Conservation (phyloP, 2,888 invertebrate species). For the Busseola fusca region DNA sequence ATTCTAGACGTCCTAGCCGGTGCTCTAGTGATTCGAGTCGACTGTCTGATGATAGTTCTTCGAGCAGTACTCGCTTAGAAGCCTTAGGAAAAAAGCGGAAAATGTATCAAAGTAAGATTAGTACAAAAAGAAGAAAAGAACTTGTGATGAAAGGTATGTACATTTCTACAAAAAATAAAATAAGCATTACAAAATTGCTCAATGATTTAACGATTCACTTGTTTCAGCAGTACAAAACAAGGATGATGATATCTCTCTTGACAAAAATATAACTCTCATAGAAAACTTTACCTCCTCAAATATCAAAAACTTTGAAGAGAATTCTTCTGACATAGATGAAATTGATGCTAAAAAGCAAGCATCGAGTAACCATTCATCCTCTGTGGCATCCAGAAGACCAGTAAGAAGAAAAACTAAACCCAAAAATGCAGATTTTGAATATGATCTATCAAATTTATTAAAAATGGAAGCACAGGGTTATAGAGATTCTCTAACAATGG, state of each 20-base stretch:
- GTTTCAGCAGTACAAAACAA: slow-evolving; percentile 74
- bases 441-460: slow-evolving; percentile 90
- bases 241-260: slow-evolving; percentile 66
- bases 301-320: slow-evolving; percentile 81
- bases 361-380: slow-evolving; percentile 57
- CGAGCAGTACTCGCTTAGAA: slow-evolving; percentile 77
- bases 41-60: slow-evolving; percentile 84
- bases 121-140: slow-evolving; percentile 75
- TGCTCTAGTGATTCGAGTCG: slow-evolving; percentile 86
- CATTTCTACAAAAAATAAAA: not conserved
- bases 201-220: slow-evolving; percentile 19
- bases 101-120: slow-evolving; percentile 68
- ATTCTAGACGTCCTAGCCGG: slow-evolving; percentile 81
- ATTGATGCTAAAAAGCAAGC: slow-evolving; percentile 70
- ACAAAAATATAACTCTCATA: slow-evolving; percentile 62
- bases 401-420: slow-evolving; percentile 91
- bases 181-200: not conserved
- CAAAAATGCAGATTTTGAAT: slow-evolving; percentile 92
- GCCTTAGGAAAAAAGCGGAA: slow-evolving; percentile 78
- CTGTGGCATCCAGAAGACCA: slow-evolving; percentile 87
- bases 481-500: slow-evolving; percentile 76
- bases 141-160: slow-evolving; percentile 68
- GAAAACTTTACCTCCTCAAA: slow-evolving; percentile 73
- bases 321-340: slow-evolving; percentile 85
- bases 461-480: slow-evolving; percentile 88